Percentiles rank a stretch among this genome's conserved stretches.
Conservation (phyloP, 2,797 vertebrate species). For the Sebastes umbrosus region DNA sequence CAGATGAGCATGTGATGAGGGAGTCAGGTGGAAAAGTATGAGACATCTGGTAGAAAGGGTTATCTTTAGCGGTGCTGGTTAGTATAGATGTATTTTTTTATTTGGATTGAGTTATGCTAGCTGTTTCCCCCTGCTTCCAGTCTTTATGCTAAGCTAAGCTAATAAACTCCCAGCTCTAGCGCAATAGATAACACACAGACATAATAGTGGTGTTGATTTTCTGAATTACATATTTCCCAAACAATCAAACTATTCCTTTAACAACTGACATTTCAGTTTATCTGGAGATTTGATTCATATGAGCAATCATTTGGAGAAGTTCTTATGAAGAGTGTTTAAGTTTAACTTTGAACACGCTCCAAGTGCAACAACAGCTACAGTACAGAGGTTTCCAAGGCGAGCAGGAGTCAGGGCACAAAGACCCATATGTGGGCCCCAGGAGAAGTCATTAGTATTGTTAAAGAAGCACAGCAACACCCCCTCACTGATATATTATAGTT, state of each 20-base stretch:
- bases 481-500: not conserved
- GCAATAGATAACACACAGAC: not conserved
- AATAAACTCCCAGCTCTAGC: not conserved
- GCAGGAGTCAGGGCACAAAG: not conserved
- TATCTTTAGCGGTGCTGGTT: too few species aligned
- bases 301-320: not conserved
- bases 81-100: rapidly evolving
- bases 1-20: too few species aligned
- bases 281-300: not conserved
- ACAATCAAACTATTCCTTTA: not conserved
- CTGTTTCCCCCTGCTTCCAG: not conserved
- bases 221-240: not conserved
- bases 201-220: not conserved
- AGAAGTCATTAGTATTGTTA: slow-evolving; percentile 18
- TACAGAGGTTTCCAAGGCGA: not conserved
- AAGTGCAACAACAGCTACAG: not conserved
- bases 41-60: too few species aligned
- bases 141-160: not conserved
- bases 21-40: too few species aligned
- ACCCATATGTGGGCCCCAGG: not conserved
- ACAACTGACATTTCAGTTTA: not conserved
- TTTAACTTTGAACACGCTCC: not conserved
- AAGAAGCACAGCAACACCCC: not conserved
- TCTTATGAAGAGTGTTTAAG: not conserved
- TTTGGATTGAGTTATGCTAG: not conserved